Conservation (phyloP, 2,888 invertebrate genomes). For the Erebia epiphron region DNA sequence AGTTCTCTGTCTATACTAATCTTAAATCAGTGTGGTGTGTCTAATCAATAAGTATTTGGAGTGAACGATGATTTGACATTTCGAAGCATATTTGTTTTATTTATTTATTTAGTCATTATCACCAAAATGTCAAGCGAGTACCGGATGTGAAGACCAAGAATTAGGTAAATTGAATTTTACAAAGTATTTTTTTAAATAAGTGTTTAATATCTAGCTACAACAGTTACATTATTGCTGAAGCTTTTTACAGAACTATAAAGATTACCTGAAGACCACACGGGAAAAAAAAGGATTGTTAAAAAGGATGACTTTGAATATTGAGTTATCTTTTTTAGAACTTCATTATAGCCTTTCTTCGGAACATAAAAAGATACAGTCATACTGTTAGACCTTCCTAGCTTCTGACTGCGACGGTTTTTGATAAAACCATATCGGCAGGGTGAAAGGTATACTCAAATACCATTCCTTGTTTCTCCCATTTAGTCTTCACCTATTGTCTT, state of each 20-base stretch:
- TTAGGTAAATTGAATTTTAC: constrained; percentile 36
- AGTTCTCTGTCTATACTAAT: constrained; percentile 42
- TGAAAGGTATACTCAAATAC: no score
- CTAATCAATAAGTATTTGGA: constrained; percentile 31
- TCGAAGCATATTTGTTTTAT: constrained; percentile 29
- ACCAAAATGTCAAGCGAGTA: constrained; percentile 40
- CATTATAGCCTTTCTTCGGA: no score
- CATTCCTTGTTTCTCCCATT: no score
- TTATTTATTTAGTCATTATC: constrained; percentile 35
- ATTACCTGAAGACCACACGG: not conserved
- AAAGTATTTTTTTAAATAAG: not conserved
- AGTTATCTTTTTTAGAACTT: no score
- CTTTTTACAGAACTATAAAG: constrained; percentile 16
- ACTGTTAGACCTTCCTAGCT: no score
- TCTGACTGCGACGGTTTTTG: no score
- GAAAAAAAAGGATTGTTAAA: no score
- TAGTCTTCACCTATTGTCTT: not conserved
- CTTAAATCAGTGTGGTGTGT: constrained; percentile 44
- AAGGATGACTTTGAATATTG: no score
- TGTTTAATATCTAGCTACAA: not conserved
- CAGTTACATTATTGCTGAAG: no score
- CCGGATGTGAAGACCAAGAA: constrained; percentile 36
- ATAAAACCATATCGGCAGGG: no score
- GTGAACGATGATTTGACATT: constrained; percentile 46
- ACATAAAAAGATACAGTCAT: no score